A percentile compares a stretch with the other conserved stretches of the same genome.
Conservation (phyloP, 2,888 invertebrate species). For the Gari tellinella region DNA sequence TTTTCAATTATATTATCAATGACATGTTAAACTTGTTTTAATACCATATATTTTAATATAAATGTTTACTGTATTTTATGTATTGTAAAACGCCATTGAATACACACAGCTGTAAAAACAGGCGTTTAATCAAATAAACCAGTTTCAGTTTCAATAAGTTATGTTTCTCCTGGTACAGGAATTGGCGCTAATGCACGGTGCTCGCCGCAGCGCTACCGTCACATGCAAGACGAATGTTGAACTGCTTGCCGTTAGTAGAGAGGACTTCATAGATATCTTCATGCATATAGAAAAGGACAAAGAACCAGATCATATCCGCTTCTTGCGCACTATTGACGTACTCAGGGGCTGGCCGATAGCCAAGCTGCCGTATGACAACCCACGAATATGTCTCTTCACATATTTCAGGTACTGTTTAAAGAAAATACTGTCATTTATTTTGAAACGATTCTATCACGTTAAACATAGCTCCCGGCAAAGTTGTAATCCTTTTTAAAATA, state of each 20-base stretch:
- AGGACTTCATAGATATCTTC: slow-evolving; percentile 88
- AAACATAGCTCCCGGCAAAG: too few relatives aligned
- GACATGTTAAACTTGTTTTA: too few relatives aligned
- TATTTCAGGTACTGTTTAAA: slow-evolving; percentile 78
- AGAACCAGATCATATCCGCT: slow-evolving; percentile 82
- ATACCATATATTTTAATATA: too few relatives aligned
- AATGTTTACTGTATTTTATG: too few relatives aligned
- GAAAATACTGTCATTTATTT: too few relatives aligned
- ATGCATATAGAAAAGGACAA: slow-evolving; percentile 80
- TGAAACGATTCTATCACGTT: too few relatives aligned
- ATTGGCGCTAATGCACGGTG: slow-evolving; percentile 82
- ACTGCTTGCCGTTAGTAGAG: slow-evolving; percentile 88
- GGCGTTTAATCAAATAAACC: too few relatives aligned
- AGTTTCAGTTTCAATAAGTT: too few relatives aligned
- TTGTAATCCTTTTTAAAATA: too few relatives aligned
- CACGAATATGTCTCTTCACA: slow-evolving; percentile 81
- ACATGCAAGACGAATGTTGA: slow-evolving; percentile 82
- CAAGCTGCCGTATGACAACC: slow-evolving; percentile 79
- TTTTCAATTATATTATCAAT: too few relatives aligned
- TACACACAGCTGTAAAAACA: too few relatives aligned
- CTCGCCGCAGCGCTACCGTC: slow-evolving; percentile 82
- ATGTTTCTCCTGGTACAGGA: slow-evolving; percentile 72
- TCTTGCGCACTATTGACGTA: slow-evolving; percentile 75
- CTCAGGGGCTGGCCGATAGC: slow-evolving; percentile 81
- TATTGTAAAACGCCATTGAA: too few relatives aligned